Evolutionary conservation across 2,888 invertebrate genomes (phyloP).

Genomic region (Nemurella pictetii): DNA sequence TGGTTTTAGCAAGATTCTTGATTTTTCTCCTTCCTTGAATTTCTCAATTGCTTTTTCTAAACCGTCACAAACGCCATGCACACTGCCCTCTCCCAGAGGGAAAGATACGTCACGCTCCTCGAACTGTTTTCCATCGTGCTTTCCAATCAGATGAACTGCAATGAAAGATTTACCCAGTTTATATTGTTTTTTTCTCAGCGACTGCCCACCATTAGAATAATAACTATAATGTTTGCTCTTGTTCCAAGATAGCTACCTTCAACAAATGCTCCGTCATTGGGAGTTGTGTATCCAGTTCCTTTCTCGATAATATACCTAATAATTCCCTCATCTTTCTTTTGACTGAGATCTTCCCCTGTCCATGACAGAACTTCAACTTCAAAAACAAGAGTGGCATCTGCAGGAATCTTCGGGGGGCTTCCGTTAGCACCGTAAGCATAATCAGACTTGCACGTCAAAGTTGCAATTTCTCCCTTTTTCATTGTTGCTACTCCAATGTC

Average conservation of each 20-base stretch:
- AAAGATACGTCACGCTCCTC: slow-evolving; percentile 84
- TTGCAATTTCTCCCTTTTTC: slow-evolving; percentile 85
- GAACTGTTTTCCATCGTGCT: slow-evolving; percentile 66
- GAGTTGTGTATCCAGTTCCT: slow-evolving; percentile 72
- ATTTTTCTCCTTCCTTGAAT: slow-evolving; percentile 79
- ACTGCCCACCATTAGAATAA: too few relatives aligned
- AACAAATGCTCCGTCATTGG: slow-evolving; percentile 81
- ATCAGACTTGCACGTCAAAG: slow-evolving; percentile 81
- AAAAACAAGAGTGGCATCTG: slow-evolving; percentile 84
- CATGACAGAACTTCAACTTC: slow-evolving; percentile 89
- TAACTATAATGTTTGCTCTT: too few relatives aligned
- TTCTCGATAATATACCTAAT: slow-evolving; percentile 68
- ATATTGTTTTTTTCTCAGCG: neutral
- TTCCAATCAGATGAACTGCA: slow-evolving; percentile 74
- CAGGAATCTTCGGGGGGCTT: slow-evolving; percentile 85
- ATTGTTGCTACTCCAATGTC: slow-evolving; percentile 92
- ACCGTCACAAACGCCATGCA: slow-evolving; percentile 75
- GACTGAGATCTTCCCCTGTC: slow-evolving; percentile 87
- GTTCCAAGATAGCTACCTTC: slow-evolving; percentile 62
- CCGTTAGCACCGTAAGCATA: slow-evolving; percentile 90
- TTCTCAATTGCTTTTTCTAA: slow-evolving; percentile 79
- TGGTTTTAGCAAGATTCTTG: slow-evolving; percentile 71
- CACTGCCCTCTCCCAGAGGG: slow-evolving; percentile 81
- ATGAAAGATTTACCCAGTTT: slow-evolving; percentile 46
- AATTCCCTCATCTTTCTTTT: slow-evolving; percentile 81